Conservation (phyloP, 2,113 vertebrate genomes). For the Phainopepla nitens region DNA sequence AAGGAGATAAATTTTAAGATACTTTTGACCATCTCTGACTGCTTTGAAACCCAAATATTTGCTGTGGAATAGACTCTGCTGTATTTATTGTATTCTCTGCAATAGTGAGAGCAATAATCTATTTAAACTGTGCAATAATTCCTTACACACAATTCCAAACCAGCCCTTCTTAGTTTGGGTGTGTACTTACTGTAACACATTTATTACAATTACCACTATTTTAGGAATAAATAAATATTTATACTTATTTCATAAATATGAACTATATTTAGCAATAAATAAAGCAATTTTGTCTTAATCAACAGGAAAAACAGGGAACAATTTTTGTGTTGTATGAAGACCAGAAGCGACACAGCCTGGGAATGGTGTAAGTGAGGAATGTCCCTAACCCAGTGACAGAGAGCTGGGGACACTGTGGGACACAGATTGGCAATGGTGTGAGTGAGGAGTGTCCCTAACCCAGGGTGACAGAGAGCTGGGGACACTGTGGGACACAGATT, state of each 20-base stretch:
- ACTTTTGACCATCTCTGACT: not conserved
- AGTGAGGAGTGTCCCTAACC: constrained; percentile 17
- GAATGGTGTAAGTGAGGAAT: constrained; percentile 73
- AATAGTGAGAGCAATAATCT: not conserved
- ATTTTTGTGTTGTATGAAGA: constrained; percentile 73
- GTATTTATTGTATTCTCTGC: not conserved
- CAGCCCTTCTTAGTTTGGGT: not conserved
- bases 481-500: constrained; percentile 3
- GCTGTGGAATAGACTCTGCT: not conserved
- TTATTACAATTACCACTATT: not conserved
- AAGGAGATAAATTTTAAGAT: not conserved
- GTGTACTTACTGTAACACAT: not conserved
- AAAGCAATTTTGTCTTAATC: not conserved
- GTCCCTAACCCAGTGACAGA: not conserved
- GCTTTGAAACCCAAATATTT: not conserved
- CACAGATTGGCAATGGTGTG: constrained; percentile 74
- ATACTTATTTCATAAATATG: no score
- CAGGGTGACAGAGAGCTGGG: not conserved
- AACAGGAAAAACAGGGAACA: constrained; percentile 75
- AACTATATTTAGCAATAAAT: no score
- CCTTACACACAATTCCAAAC: not conserved
- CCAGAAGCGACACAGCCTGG: constrained; percentile 63
- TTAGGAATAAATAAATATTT: not conserved
- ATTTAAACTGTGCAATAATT: not conserved
- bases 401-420: not conserved